Percentiles rank a stretch among this genome's conserved stretches.
Conservation (phyloP, 2,113 vertebrate genomes). For the Rhodinocichla rosea region DNA sequence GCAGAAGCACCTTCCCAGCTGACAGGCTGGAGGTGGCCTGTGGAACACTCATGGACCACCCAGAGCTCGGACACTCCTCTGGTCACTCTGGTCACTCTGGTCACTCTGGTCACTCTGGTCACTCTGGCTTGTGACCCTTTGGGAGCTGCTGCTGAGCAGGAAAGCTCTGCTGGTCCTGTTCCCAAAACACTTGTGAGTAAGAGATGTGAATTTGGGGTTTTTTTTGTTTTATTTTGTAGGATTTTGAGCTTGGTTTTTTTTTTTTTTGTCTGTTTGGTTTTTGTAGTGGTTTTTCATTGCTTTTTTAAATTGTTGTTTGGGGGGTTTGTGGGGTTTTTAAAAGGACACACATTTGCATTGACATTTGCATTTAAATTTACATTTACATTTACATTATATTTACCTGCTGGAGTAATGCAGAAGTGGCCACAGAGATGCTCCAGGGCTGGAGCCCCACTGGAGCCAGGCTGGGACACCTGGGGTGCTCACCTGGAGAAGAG, state of each 20-base stretch:
- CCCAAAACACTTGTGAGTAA: neutral
- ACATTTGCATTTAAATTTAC: neutral
- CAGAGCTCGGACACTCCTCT: neutral
- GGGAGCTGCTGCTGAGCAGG: neutral
- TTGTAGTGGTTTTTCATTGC: accelerated
- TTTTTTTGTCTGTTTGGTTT: neutral
- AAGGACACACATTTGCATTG: neutral
- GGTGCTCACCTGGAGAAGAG: neutral
- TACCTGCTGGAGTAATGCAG: neutral
- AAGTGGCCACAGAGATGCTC: neutral
- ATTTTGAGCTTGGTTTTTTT: neutral
- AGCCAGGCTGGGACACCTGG: neutral
- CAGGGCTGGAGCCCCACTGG: neutral
- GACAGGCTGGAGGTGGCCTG: neutral
- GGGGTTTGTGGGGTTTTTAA: neutral
- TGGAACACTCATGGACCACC: accelerated
- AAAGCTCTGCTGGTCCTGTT: neutral
- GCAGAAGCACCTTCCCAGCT: neutral
- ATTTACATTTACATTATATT: neutral
- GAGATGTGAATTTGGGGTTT: neutral
- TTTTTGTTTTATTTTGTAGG: neutral
- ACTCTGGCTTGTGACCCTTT: accelerated
- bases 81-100: too few species aligned
- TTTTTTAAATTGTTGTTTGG: too few species aligned
- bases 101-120: too few species aligned